A percentile compares a stretch with the other conserved stretches of the same genome.
Evolutionary conservation across 1,140 invertebrate genomes (phyloP).

Genomic region (Papilio dardanus): DNA sequence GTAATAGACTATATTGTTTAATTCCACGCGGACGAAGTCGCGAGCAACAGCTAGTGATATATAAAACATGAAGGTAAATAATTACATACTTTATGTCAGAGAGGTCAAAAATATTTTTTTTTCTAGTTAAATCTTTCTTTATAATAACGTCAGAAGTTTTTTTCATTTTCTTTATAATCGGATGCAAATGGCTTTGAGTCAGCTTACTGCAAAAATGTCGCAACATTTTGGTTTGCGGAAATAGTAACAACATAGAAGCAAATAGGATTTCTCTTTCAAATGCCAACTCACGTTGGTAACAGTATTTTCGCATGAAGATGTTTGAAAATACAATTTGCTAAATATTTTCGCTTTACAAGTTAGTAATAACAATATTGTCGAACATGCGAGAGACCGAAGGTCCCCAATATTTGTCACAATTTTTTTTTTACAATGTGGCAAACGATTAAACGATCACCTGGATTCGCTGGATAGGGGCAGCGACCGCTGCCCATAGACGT

Average conservation of each 20-base stretch:
- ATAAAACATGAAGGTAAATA: too few species aligned
- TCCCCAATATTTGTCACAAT: too few species aligned
- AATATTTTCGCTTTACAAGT: neutral
- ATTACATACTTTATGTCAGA: too few species aligned
- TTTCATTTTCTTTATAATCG: conserved; percentile 24
- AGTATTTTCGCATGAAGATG: neutral
- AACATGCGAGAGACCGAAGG: too few species aligned
- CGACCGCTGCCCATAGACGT: too few species aligned
- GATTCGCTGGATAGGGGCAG: too few species aligned
- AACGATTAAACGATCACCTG: too few species aligned
- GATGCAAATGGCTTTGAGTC: conserved; percentile 29
- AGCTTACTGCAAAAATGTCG: conserved; percentile 30
- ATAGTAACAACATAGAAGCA: conserved; percentile 17
- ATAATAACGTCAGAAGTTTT: neutral
- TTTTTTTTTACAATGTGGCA: too few species aligned
- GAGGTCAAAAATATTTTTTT: neutral
- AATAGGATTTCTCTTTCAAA: conserved; percentile 21
- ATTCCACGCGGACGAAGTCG: too few species aligned
- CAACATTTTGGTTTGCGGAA: conserved; percentile 2
- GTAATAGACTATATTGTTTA: too few species aligned
- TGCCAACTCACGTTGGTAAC: neutral
- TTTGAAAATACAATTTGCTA: neutral
- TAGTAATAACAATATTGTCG: too few species aligned
- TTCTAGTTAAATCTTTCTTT: neutral
- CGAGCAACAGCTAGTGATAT: too few species aligned